phyloP scores from a whole-genome alignment of 1,140 invertebrate genomes.

The Lucilia cuprina region DNA sequence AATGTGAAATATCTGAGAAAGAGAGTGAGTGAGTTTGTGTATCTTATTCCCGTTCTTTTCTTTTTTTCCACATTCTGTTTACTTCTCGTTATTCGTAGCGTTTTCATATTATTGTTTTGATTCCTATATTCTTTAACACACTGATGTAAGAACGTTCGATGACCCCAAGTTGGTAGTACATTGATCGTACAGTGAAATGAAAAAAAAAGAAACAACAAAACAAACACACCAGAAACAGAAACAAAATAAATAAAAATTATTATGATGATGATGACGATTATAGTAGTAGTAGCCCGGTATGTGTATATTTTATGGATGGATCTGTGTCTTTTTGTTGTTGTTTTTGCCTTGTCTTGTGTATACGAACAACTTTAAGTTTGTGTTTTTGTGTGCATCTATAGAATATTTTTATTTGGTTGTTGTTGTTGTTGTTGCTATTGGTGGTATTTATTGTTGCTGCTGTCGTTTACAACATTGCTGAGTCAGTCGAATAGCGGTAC shows the following conservation, averaged over 20 bases:
- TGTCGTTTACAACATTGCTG: conserved; percentile 40
- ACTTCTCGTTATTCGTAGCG: conserved; percentile 47
- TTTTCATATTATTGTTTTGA: conserved; percentile 55
- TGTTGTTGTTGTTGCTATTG: conserved; percentile 44
- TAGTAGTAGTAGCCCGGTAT: neutral
- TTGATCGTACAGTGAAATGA: conserved; percentile 1
- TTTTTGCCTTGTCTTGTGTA: neutral
- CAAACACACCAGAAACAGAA: conserved; percentile 3
- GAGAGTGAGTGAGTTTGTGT: neutral
- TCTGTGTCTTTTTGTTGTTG: conserved; percentile 39
- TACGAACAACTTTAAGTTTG: neutral
- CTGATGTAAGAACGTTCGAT: conserved; percentile 61
- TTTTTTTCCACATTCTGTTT: conserved; percentile 35
- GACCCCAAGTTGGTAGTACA: conserved; percentile 47
- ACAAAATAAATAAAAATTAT: conserved; percentile 4
- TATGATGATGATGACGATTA: neutral
- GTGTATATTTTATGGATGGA: neutral
- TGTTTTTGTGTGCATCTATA: conserved; percentile 10
- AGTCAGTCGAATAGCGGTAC: conserved; percentile 58
- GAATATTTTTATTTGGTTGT: conserved; percentile 35
- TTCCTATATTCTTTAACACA: conserved; percentile 57
- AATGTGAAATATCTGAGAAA: neutral
- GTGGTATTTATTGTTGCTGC: conserved; percentile 16
- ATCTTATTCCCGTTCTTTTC: conserved; percentile 14
- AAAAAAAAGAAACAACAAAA: neutral